Conservation (phyloP, 2,888 invertebrate genomes). For the Andrena hattorfiana region DNA sequence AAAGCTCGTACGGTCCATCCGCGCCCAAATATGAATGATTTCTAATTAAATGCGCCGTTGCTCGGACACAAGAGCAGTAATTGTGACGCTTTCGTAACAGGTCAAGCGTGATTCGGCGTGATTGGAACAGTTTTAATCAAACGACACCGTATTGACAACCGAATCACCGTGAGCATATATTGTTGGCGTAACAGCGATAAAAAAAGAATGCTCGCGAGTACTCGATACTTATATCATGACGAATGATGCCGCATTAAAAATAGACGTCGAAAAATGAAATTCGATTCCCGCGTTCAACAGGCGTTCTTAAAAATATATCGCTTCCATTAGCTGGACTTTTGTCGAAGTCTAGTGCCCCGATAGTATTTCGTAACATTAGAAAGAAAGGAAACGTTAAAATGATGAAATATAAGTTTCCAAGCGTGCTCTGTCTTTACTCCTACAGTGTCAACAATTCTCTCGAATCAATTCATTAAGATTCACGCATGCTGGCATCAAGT, state of each 20-base stretch:
- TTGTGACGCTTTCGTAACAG: slow-evolving; percentile 40
- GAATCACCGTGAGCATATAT: slow-evolving; percentile 4
- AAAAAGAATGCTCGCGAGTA: slow-evolving; percentile 9
- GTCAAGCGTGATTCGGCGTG: slow-evolving; percentile 9
- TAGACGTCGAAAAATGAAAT: slow-evolving; percentile 28
- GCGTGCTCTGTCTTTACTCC: too few species aligned
- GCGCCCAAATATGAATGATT: slow-evolving; percentile 22
- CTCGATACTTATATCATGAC: slow-evolving; percentile 12
- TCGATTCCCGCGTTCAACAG: background rate
- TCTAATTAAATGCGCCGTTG: slow-evolving; percentile 40
- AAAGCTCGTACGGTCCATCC: background rate
- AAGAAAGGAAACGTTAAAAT: too few species aligned
- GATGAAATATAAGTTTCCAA: too few species aligned
- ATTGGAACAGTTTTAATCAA: slow-evolving; percentile 27
- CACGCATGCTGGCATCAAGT: too few species aligned
- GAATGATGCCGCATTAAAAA: slow-evolving; percentile 25
- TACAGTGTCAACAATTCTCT: too few species aligned
- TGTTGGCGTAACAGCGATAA: background rate
- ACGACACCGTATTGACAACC: slow-evolving; percentile 28
- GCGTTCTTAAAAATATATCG: slow-evolving; percentile 1
- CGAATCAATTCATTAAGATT: too few species aligned
- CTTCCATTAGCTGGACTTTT: too few species aligned
- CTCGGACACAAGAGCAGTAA: slow-evolving; percentile 35
- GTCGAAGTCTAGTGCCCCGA: too few species aligned
- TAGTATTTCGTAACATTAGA: too few species aligned